Conservation (phyloP, 2,797 vertebrate genomes). For the Moxostoma hubbsi region DNA sequence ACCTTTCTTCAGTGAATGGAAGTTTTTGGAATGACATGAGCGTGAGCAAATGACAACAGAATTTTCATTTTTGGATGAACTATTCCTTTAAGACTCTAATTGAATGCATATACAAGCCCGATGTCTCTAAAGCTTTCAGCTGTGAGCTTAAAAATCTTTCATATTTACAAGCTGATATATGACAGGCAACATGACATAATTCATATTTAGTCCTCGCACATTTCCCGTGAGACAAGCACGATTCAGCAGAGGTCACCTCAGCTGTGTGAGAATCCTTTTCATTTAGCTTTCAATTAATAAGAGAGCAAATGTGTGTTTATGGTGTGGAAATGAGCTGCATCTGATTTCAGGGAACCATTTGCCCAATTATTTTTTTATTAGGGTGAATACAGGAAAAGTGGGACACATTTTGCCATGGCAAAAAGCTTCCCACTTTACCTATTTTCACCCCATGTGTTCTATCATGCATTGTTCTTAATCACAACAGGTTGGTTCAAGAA, state of each 20-base stretch:
- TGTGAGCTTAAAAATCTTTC: slow-evolving; percentile 6
- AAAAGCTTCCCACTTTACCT: not conserved
- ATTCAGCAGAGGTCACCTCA: slow-evolving; percentile 49
- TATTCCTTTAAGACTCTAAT: no score
- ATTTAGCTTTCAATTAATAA: slow-evolving; percentile 34
- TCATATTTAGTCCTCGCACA: slow-evolving; percentile 18
- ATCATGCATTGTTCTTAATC: not conserved
- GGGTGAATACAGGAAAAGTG: no score
- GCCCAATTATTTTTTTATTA: not conserved
- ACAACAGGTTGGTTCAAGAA: not conserved
- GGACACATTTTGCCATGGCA: no score
- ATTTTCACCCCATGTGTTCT: no score
- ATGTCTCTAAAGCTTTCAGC: no score
- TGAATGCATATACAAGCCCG: no score
- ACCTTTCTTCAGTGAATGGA: no score
- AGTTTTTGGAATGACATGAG: no score
- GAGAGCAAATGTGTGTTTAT: slow-evolving; percentile 25
- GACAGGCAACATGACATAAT: not conserved
- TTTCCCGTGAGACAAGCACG: slow-evolving; percentile 29
- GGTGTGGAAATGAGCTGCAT: slow-evolving; percentile 31
- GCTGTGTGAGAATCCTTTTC: slow-evolving; percentile 22
- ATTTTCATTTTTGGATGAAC: no score
- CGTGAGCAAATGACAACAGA: no score
- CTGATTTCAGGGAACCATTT: slow-evolving; percentile 28
- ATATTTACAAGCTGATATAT: slow-evolving; percentile 13